phyloP scores from a whole-genome alignment of 1,140 invertebrate species.

The Sinella curviseta region DNA sequence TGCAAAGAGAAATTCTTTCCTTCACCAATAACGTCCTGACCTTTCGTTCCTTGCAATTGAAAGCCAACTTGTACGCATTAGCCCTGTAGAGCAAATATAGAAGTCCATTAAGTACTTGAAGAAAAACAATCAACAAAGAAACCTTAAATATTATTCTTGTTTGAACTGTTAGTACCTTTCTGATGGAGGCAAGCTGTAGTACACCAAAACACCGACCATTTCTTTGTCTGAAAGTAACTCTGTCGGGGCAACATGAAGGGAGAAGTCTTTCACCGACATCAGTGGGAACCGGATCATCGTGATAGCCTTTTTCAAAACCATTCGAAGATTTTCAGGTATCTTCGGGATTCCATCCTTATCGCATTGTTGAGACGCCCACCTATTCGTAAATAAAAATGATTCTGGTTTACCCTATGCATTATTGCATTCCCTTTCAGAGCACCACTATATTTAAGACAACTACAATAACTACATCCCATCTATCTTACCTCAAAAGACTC shows the following conservation, averaged over 20 bases:
- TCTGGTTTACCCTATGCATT: too few species aligned
- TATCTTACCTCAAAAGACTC: constrained; percentile 28
- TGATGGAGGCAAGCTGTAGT: constrained; percentile 35
- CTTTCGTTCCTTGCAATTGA: constrained; percentile 34
- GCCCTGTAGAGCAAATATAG: constrained; percentile 12
- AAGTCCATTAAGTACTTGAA: not conserved
- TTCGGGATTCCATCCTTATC: constrained; percentile 27
- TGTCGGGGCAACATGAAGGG: constrained; percentile 35
- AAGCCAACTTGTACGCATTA: constrained; percentile 29
- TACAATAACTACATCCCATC: not conserved
- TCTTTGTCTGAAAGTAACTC: constrained; percentile 39
- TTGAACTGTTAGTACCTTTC: constrained; percentile 24
- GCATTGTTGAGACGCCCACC: constrained; percentile 31
- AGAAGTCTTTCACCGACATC: constrained; percentile 41
- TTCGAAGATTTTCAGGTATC: constrained; percentile 26
- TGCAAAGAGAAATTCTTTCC: constrained; percentile 32
- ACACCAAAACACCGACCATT: constrained; percentile 38
- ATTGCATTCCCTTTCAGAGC: not conserved
- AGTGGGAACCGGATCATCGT: constrained; percentile 37
- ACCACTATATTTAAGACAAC: not conserved
- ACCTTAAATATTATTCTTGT: not conserved
- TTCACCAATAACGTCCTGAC: constrained; percentile 11
- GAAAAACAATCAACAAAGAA: not conserved
- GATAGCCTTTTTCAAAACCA: constrained; percentile 27
- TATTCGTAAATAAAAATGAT: not conserved